phyloP scores from a whole-genome alignment of 1,140 invertebrate species.

The Drosophila sp. region DNA sequence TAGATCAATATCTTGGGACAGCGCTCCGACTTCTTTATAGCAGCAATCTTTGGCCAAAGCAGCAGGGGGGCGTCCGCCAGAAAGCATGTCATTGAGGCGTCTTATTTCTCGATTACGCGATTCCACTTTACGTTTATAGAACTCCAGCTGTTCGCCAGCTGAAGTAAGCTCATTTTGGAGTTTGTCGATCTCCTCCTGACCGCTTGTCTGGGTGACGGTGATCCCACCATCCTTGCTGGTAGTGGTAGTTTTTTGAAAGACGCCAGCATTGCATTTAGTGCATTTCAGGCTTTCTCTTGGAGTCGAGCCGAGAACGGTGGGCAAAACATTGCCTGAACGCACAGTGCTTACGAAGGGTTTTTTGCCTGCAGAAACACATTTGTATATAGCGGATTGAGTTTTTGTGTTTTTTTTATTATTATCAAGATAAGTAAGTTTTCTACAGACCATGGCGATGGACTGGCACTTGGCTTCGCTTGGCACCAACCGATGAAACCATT shows the following conservation, averaged over 20 bases:
- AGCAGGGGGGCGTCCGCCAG: slow-evolving; percentile 84
- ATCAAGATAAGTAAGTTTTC: neutral
- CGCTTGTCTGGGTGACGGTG: slow-evolving; percentile 40
- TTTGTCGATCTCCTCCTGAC: slow-evolving; percentile 61
- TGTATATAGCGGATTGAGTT: neutral
- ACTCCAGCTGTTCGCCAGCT: slow-evolving; percentile 61
- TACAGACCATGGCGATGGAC: slow-evolving; percentile 32
- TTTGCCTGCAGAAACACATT: slow-evolving; percentile 47
- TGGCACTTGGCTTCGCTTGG: slow-evolving; percentile 32
- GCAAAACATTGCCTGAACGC: slow-evolving; percentile 60
- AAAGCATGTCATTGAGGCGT: slow-evolving; percentile 85
- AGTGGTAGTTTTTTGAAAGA: slow-evolving; percentile 53
- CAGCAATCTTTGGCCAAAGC: slow-evolving; percentile 85
- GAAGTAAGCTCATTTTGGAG: slow-evolving; percentile 62
- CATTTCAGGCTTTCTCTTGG: slow-evolving; percentile 46
- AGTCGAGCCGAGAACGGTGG: slow-evolving; percentile 30
- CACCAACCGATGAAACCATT: slow-evolving; percentile 32
- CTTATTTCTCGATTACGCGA: slow-evolving; percentile 85
- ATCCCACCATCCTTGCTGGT: slow-evolving; percentile 57
- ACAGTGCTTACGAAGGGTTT: slow-evolving; percentile 81
- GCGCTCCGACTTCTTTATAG: slow-evolving; percentile 83
- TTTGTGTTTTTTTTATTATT: neutral
- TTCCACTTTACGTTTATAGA: slow-evolving; percentile 73
- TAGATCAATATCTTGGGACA: slow-evolving; percentile 83
- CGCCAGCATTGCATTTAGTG: slow-evolving; percentile 73